Evolutionary conservation across 2,113 vertebrate genomes (phyloP).

Genomic region (Choloepus hoffmanni): DNA sequence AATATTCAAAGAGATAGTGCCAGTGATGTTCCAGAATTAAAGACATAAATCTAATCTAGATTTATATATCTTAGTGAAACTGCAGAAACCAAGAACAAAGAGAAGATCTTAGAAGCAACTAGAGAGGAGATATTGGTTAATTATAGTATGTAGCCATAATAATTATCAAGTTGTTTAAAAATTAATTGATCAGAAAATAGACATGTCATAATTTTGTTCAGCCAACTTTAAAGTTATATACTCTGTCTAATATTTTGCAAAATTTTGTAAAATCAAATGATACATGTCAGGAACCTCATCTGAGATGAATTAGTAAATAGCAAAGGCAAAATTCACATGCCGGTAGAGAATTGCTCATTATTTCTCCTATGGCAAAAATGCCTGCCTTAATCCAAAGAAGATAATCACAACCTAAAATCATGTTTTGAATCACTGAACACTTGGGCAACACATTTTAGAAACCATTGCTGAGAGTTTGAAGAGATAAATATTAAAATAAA

Average conservation of each 20-base stretch:
- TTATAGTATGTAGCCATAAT: not conserved
- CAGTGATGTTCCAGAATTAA: not conserved
- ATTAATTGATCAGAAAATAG: conserved; percentile 24
- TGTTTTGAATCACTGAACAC: not conserved
- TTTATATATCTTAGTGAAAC: not conserved
- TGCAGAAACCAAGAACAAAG: not conserved
- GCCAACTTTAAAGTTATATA: not conserved
- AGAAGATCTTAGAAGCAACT: conserved; percentile 6
- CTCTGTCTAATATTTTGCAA: not conserved
- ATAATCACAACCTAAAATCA: not conserved
- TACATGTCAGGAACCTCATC: not conserved
- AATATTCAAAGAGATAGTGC: not conserved
- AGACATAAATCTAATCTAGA: not conserved
- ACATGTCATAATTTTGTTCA: not conserved
- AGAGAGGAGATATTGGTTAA: not conserved
- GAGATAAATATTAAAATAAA: not conserved
- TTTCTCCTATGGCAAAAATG: not conserved
- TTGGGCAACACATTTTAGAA: not conserved
- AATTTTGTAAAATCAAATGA: not conserved
- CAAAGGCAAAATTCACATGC: not conserved
- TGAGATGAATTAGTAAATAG: not conserved
- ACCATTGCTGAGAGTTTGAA: not conserved
- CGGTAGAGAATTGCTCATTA: not conserved
- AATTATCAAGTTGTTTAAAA: not conserved
- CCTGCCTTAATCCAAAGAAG: conserved; percentile 13